Evolutionary conservation across 1,140 invertebrate species (phyloP).

Genomic region (Aphaenogaster rudis): DNA sequence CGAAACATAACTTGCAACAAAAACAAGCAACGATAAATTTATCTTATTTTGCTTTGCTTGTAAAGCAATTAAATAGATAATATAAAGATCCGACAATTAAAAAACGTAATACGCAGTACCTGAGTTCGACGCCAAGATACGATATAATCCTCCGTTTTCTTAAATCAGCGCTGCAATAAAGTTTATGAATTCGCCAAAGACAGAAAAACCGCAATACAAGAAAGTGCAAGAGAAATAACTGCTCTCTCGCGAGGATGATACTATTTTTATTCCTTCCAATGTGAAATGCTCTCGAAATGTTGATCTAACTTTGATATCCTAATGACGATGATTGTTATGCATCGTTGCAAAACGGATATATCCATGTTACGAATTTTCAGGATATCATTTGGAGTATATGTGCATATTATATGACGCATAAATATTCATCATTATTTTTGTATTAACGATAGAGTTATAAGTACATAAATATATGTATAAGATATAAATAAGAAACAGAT

Average conservation of each 20-base stretch:
- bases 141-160: background rate
- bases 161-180: background rate
- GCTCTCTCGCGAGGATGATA: background rate
- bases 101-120: background rate
- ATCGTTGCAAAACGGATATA: background rate
- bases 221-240: constrained; percentile 5
- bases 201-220: background rate
- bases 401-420: background rate
- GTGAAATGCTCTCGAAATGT: background rate
- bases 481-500: constrained; percentile 17
- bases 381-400: background rate
- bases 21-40: background rate
- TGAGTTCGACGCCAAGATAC: background rate
- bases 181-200: background rate
- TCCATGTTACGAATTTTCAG: background rate
- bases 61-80: constrained; percentile 10
- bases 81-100: constrained; percentile 1
- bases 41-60: constrained; percentile 15
- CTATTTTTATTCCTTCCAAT: background rate
- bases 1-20: background rate
- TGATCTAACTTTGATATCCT: background rate
- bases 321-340: background rate
- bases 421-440: background rate
- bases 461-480: background rate
- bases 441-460: background rate